Conservation (phyloP, 2,113 vertebrate species). For the Callorhinus ursinus region DNA sequence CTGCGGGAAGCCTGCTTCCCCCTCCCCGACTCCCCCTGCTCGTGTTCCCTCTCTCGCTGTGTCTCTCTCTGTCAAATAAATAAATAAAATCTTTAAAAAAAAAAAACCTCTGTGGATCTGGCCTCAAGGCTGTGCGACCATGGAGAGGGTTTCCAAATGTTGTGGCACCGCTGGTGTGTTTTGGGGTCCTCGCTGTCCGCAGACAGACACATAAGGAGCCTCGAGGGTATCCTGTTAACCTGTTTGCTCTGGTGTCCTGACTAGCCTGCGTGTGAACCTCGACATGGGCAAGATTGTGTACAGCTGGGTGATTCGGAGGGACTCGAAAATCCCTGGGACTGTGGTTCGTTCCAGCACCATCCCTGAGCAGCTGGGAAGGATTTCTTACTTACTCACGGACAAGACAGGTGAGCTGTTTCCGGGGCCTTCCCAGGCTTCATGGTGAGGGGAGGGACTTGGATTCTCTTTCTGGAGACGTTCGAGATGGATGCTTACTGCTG, state of each 20-base stretch:
- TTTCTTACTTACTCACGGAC: slow-evolving; percentile 97
- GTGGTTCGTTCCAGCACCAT: slow-evolving; percentile 98
- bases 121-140: not conserved
- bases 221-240: rapidly evolving
- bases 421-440: rapidly evolving
- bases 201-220: rapidly evolving
- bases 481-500: rapidly evolving
- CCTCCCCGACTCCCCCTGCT: too few species aligned
- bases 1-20: too few species aligned
- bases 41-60: too few species aligned
- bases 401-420: slow-evolving; percentile 92
- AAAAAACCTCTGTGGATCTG: rapidly evolving
- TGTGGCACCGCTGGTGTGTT: rapidly evolving
- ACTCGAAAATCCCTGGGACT: slow-evolving; percentile 96
- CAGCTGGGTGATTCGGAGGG: slow-evolving; percentile 98
- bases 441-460: not conserved
- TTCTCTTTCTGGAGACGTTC: not conserved
- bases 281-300: slow-evolving; percentile 99
- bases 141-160: rapidly evolving
- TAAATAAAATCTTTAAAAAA: too few species aligned
- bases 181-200: rapidly evolving
- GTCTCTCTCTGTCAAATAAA: too few species aligned
- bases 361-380: slow-evolving; percentile 96
- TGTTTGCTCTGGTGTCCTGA: not conserved
- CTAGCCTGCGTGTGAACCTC: slow-evolving; percentile 96